phyloP scores from a whole-genome alignment of 2,888 invertebrate species.

The Malthinus flaveolus region DNA sequence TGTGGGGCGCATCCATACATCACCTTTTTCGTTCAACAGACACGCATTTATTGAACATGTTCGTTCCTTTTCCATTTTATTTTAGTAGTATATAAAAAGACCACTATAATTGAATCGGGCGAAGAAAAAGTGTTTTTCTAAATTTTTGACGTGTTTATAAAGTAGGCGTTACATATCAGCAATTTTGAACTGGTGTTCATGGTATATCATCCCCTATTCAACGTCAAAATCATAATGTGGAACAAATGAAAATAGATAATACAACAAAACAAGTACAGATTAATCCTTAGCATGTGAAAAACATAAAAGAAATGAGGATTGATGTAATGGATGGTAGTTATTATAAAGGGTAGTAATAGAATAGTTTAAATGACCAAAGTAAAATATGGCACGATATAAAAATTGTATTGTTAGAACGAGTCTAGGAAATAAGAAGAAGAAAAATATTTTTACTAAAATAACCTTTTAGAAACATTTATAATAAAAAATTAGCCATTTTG shows the following conservation, averaged over 20 bases:
- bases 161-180: background rate
- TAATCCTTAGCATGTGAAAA: background rate
- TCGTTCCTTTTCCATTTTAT: conserved; percentile 14
- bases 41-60: conserved; percentile 23
- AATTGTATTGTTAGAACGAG: background rate
- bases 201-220: background rate
- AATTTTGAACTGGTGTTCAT: background rate
- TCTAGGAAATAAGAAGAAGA: background rate
- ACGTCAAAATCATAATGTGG: background rate
- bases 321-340: background rate
- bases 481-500: no score
- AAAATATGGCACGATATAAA: background rate
- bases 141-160: background rate
- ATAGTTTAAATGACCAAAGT: background rate
- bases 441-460: conserved; percentile 2
- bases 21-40: conserved; percentile 14
- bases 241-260: conserved; percentile 1
- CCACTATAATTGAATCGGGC: background rate
- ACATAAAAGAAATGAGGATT: background rate
- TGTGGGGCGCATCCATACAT: conserved; percentile 22
- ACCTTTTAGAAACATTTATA: background rate
- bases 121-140: background rate
- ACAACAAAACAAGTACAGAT: background rate
- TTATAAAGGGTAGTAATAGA: no score
- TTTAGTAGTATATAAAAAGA: conserved; percentile 12